Evolutionary conservation across 2,888 invertebrate species (phyloP), one percentile per base, ranked within the genome.

Genomic region (Dasysyrphus tricinctus): DNA sequence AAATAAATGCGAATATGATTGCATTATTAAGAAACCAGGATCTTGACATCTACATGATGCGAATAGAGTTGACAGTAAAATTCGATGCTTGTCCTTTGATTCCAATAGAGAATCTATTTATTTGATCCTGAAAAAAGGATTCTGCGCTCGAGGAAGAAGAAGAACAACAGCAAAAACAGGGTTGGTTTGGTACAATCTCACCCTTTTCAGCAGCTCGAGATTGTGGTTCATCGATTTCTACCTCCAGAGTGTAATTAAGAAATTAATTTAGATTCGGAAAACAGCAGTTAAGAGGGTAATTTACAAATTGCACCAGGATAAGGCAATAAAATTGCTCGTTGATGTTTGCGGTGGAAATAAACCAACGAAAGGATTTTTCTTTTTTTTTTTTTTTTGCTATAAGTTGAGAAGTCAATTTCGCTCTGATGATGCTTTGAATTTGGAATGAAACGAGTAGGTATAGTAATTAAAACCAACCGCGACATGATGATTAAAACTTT

Each of bases 381-480:
- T 49, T 11, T 5, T 65, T 72, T 5, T 65, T 72, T 70, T 65
- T 32, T n/a, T n/a, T 5, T 47, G 8, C 69, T 11, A 16, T 8
- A 47, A 12, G 56, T 54, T 24, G 39, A n/a, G 44, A 61, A 85
- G 77, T 81, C 85, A 85, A 85, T 85, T 61, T 24, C 34, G 77
- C 37, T 32, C 34, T 47, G 47, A 12, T 34, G 67, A 56, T 34
- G 73, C 39, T 44, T 16, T 24, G 47, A 29, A 44, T n/a, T n/a
- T 16, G 44, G 44, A 51, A 61, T 32, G 44, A 44, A 63, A 11
- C 29, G 11, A 19, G 6, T 24, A 24, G 24, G 24, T 34, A 67
- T 76, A 80, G 84, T 85, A 85, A 85, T 85, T 85, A 85, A 85
- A 85, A 80, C 76, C 84, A 85, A 85, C 84, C 76, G 84, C 84